Base-by-base conservation (phyloP, 1,140 invertebrate genomes). In the Acarapis woodi region DNA sequence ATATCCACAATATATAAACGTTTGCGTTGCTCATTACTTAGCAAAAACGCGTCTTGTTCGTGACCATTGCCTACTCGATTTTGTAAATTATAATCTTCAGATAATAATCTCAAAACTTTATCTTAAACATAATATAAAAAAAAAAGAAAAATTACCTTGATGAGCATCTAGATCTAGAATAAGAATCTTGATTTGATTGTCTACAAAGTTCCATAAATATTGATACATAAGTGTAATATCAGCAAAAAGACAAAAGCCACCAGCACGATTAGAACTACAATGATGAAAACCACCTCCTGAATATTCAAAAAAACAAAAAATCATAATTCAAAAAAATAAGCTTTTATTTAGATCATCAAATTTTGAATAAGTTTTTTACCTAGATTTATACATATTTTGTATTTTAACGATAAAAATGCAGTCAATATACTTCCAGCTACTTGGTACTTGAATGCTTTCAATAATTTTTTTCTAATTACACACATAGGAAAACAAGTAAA, bases 151-250 rank as follows among this genome's bases (percentile, higher is more conserved):
- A 59, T 83, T 83, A 6, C 78, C 78, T 68, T 73, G 68, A 60
- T 85, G 78, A 22, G 77, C 77, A 60, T 83, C 77, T 47, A 83
- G 60, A 56, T 85, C 78, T 15, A 83, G 63, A 48, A 85, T 80
- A 70, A 83, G 73, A 9, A 67, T 67, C 39, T 65, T 70, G 38
- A 62, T 54, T 8, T 74, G 62, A 20, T 53, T 49, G 14, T 56
- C 44, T 39, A 65, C 58, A 46, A 61, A 51, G 12, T 64, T 53
- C 32, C 73, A 66, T 3, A 78, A 49, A 47, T 68, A 69, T 34
- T 64, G 58, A 10, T 82, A 62, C 0, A 75, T 54, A 26, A 82
- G 51, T 1, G 73, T 75, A 24, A 85, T 79, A 52, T 82, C 78
- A 6, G 77, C 77, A 55, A 82, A 83, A 1, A 71, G 64, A 59